Evolutionary conservation across 2,888 invertebrate genomes (phyloP).

Genomic region (Danaus chrysippus): DNA sequence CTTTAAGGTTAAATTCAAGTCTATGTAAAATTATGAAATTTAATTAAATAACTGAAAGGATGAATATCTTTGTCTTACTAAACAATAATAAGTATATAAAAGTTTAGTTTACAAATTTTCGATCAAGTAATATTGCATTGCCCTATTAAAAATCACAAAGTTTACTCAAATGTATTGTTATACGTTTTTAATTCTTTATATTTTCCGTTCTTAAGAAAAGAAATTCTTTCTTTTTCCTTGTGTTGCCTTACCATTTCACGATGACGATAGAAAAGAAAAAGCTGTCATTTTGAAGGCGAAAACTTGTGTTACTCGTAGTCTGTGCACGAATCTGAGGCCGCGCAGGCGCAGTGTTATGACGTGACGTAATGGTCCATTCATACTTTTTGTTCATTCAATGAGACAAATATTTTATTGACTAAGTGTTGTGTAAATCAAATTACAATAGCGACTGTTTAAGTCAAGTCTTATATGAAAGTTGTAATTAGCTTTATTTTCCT

Average conservation of each 20-base stretch:
- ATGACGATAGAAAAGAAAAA: neutral
- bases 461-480: slow-evolving; percentile 28
- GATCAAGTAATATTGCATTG: too few species aligned
- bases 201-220: too few species aligned
- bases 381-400: slow-evolving; percentile 75
- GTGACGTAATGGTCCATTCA: slow-evolving; percentile 79
- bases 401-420: slow-evolving; percentile 60
- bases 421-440: slow-evolving; percentile 47
- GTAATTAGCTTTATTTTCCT: slow-evolving; percentile 31
- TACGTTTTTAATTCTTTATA: too few species aligned
- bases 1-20: too few species aligned
- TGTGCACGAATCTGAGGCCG: slow-evolving; percentile 47
- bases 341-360: slow-evolving; percentile 72
- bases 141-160: too few species aligned
- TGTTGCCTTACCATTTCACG: neutral
- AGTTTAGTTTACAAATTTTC: too few species aligned
- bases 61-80: too few species aligned
- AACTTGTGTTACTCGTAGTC: slow-evolving; percentile 23
- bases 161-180: too few species aligned
- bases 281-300: slow-evolving; percentile 6
- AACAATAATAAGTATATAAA: too few species aligned
- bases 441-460: slow-evolving; percentile 33
- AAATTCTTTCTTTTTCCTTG: too few species aligned
- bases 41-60: too few species aligned
- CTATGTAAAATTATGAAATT: too few species aligned